phyloP scores from a whole-genome alignment of 2,797 vertebrate species.

The Microhierax caerulescens region DNA sequence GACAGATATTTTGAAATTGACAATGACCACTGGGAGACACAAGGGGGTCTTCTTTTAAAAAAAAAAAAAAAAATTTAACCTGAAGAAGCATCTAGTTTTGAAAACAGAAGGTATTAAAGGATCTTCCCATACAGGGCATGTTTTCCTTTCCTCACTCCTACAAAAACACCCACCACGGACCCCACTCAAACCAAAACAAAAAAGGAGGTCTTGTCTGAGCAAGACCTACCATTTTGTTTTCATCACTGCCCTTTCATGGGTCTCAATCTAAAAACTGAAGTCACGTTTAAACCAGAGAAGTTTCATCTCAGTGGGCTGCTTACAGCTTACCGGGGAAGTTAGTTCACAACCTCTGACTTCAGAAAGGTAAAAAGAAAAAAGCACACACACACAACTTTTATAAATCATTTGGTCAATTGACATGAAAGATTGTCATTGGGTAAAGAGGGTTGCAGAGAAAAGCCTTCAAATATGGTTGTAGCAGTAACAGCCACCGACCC shows the following conservation, averaged over 20 bases:
- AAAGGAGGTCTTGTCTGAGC: not conserved
- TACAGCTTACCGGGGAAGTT: not conserved
- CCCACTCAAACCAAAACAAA: not conserved
- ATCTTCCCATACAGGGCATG: not conserved
- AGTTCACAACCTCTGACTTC: not conserved
- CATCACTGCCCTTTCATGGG: not conserved
- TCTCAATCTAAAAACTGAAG: not conserved
- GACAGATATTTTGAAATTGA: not conserved
- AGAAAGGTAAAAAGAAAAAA: not conserved
- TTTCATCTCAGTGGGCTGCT: not conserved
- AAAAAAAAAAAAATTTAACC: not conserved
- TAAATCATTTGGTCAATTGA: not conserved
- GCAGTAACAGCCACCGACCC: not conserved
- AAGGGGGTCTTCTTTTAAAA: not conserved
- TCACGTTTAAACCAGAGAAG: not conserved
- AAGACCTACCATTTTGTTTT: not conserved
- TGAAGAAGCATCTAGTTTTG: constrained; percentile 1
- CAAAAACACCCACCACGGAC: not conserved
- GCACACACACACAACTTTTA: not conserved
- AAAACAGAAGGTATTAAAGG: not conserved
- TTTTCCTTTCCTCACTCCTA: not conserved
- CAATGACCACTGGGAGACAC: not conserved
- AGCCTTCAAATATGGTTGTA: not conserved
- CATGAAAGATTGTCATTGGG: not conserved
- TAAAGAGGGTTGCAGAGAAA: not conserved